These are phyloP conservation scores for Drosophila eugracilis DNA, from an alignment of 1,140 invertebrate genomes.

Conservation along the genomic window DNA sequence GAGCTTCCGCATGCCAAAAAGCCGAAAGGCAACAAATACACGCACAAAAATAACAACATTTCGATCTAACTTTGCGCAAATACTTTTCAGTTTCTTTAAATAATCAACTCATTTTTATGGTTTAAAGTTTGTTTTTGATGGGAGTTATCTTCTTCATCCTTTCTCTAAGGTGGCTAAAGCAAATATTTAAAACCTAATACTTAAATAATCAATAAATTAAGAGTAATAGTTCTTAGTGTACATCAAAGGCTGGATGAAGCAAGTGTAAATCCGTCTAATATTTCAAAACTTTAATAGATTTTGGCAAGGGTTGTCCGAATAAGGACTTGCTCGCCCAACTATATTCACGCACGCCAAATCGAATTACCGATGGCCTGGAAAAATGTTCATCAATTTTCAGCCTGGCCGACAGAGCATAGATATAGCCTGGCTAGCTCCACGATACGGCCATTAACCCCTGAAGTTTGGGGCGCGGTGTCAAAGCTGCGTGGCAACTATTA, in stretches of 20 bases:
- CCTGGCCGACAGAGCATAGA: slow-evolving; percentile 40
- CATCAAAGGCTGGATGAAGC: neutral
- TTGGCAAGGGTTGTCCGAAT: slow-evolving; percentile 14
- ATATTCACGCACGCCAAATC: slow-evolving; percentile 23
- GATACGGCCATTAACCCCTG: slow-evolving; percentile 47
- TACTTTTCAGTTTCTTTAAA: neutral
- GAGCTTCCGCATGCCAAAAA: slow-evolving; percentile 17
- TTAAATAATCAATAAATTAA: neutral
- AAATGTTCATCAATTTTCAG: slow-evolving; percentile 59
- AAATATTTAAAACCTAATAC: neutral
- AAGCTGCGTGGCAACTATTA: slow-evolving; percentile 61
- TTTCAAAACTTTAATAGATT: slow-evolving; percentile 40
- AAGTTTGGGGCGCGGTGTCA: slow-evolving; percentile 7
- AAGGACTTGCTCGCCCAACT: slow-evolving; percentile 4
- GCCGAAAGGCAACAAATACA: neutral
- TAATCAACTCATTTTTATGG: too few species aligned
- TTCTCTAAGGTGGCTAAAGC: too few species aligned
- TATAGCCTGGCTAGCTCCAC: slow-evolving; percentile 14
- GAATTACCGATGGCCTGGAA: slow-evolving; percentile 62
- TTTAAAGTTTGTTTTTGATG: too few species aligned
- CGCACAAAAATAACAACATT: neutral
- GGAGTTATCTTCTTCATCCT: too few species aligned
- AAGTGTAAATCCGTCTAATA: neutral
- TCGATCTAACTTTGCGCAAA: neutral
- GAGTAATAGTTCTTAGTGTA: neutral